phyloP scores from a whole-genome alignment of 1,140 invertebrate genomes.

The Drosophila subobscura region DNA sequence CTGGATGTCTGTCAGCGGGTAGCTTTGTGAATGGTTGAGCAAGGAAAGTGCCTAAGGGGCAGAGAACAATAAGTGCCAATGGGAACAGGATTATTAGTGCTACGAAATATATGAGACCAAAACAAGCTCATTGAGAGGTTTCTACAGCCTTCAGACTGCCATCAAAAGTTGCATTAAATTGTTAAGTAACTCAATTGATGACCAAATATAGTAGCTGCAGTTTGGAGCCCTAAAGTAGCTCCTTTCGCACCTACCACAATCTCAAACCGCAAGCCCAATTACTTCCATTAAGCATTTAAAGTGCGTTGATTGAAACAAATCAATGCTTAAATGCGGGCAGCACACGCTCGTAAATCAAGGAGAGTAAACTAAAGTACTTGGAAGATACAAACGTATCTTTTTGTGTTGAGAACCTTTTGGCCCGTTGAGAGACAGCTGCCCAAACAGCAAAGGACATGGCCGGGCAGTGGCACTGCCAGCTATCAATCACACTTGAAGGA shows the following conservation, averaged over 20 bases:
- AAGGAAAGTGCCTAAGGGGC: too few species aligned
- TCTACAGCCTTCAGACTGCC: neutral
- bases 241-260: too few species aligned
- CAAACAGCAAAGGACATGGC: constrained; percentile 11
- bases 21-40: too few species aligned
- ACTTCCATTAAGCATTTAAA: too few species aligned
- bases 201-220: neutral
- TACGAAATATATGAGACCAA: too few species aligned
- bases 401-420: neutral
- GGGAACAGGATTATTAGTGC: too few species aligned
- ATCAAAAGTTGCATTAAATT: neutral
- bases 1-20: too few species aligned
- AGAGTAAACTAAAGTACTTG: neutral
- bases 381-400: constrained; percentile 1
- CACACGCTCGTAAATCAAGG: neutral
- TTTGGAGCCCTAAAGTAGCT: too few species aligned
- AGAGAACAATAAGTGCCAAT: too few species aligned
- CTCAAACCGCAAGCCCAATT: too few species aligned
- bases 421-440: neutral
- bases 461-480: neutral
- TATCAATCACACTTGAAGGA: constrained; percentile 37
- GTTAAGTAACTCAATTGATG: constrained; percentile 7
- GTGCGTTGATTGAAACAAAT: constrained; percentile 5
- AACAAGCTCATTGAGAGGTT: too few species aligned
- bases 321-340: too few species aligned